Evolutionary conservation across 2,888 invertebrate genomes (phyloP).

Genomic region (Tenthredo distinguenda): DNA sequence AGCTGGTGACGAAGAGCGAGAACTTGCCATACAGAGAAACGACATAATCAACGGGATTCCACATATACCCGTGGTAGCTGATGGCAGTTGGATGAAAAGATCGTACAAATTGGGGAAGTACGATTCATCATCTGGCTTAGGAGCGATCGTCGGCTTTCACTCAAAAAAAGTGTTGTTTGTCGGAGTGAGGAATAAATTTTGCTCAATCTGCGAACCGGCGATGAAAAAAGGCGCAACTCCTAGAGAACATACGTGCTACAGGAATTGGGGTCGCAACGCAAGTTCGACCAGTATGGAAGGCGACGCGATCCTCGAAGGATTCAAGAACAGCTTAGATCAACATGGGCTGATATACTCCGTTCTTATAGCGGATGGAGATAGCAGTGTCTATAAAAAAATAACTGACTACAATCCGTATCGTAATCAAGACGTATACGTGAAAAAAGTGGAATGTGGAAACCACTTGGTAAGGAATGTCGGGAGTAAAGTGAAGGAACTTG

Average conservation of each 20-base stretch:
- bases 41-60: slow-evolving; percentile 56
- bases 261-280: slow-evolving; percentile 64
- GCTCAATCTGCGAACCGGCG: slow-evolving; percentile 61
- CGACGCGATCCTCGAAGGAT: slow-evolving; percentile 59
- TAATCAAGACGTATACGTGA: slow-evolving; percentile 54
- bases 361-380: slow-evolving; percentile 65
- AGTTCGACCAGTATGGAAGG: slow-evolving; percentile 67
- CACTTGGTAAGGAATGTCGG: slow-evolving; percentile 64
- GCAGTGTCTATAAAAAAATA: slow-evolving; percentile 67
- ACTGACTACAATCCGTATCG: slow-evolving; percentile 61
- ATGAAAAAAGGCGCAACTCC: slow-evolving; percentile 50
- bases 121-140: slow-evolving; percentile 59
- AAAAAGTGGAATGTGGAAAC: slow-evolving; percentile 70
- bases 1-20: slow-evolving; percentile 41
- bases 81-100: slow-evolving; percentile 61
- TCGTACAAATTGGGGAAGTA: slow-evolving; percentile 56
- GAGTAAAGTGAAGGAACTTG: background rate
- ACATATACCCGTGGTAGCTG: slow-evolving; percentile 56
- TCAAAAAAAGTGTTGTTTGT: slow-evolving; percentile 63
- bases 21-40: slow-evolving; percentile 56
- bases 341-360: slow-evolving; percentile 58
- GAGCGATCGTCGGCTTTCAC: slow-evolving; percentile 56
- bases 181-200: slow-evolving; percentile 66
- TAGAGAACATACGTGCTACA: slow-evolving; percentile 61
- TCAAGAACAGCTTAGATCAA: slow-evolving; percentile 54